phyloP scores from a whole-genome alignment of 2,888 invertebrate species.

The Eledona agricola region DNA sequence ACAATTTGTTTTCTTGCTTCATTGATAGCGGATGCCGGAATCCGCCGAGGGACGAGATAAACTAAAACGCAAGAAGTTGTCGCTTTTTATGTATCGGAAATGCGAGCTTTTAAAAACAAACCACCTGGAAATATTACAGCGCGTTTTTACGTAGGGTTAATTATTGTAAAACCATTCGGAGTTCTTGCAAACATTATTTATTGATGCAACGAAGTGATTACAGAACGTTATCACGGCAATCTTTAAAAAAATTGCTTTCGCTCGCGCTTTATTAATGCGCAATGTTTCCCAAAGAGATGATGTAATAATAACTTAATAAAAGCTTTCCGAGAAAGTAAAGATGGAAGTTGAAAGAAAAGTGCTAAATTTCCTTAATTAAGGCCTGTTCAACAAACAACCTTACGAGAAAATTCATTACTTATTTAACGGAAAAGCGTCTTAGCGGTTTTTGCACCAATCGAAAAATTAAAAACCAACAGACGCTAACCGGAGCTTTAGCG shows the following conservation, averaged over 20 bases:
- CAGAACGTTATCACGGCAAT: conserved; percentile 18
- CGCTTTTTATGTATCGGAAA: conserved; percentile 32
- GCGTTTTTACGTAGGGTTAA: conserved; percentile 39
- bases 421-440: conserved; percentile 39
- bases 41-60: conserved; percentile 39
- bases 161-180: too few relatives aligned
- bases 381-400: conserved; percentile 41
- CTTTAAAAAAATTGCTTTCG: conserved; percentile 5
- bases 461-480: conserved; percentile 29
- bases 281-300: conserved; percentile 36
- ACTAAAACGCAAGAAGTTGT: conserved; percentile 24
- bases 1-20: conserved; percentile 56
- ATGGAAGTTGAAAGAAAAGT: conserved; percentile 41
- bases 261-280: conserved; percentile 29
- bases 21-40: conserved; percentile 52
- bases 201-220: conserved; percentile 15
- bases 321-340: conserved; percentile 36
- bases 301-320: conserved; percentile 39
- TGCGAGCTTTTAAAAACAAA: conserved; percentile 35
- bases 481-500: conserved; percentile 5
- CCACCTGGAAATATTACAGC: conserved; percentile 42
- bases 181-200: conserved; percentile 3
- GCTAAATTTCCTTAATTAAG: conserved; percentile 45
- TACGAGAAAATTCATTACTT: conserved; percentile 44
- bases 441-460: conserved; percentile 15